Conservation (phyloP, 1,140 invertebrate genomes). For the honey bee (Apis mellifera) region DNA sequence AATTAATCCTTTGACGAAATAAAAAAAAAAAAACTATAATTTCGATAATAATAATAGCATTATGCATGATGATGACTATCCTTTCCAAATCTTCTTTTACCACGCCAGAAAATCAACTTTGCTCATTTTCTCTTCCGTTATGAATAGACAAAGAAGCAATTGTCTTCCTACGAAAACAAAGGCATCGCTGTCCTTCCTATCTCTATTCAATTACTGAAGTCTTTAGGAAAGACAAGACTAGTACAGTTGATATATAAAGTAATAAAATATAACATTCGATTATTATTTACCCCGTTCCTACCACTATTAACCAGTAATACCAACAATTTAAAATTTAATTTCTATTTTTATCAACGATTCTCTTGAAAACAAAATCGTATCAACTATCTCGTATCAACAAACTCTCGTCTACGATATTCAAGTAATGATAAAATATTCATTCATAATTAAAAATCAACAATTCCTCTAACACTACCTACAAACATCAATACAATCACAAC, state of each 20-base stretch:
- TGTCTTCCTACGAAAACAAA: neutral
- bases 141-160: constrained; percentile 20
- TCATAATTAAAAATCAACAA: too few species aligned
- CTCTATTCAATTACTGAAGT: neutral
- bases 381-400: too few species aligned
- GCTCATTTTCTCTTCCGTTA: constrained; percentile 18
- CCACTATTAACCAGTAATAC: neutral
- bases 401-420: too few species aligned
- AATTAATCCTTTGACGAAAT: neutral
- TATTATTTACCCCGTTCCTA: neutral
- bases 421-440: too few species aligned
- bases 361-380: too few species aligned
- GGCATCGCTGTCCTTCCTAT: constrained; percentile 12
- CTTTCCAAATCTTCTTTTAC: neutral
- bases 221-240: neutral
- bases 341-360: too few species aligned
- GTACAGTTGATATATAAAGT: too few species aligned
- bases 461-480: too few species aligned
- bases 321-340: too few species aligned
- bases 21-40: neutral
- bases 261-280: neutral
- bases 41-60: neutral
- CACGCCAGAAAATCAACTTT: constrained; percentile 9
- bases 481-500: too few species aligned
- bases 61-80: neutral